Base-by-base conservation (phyloP, 2,888 invertebrate species). In the Sarcophaga rosellei region DNA sequence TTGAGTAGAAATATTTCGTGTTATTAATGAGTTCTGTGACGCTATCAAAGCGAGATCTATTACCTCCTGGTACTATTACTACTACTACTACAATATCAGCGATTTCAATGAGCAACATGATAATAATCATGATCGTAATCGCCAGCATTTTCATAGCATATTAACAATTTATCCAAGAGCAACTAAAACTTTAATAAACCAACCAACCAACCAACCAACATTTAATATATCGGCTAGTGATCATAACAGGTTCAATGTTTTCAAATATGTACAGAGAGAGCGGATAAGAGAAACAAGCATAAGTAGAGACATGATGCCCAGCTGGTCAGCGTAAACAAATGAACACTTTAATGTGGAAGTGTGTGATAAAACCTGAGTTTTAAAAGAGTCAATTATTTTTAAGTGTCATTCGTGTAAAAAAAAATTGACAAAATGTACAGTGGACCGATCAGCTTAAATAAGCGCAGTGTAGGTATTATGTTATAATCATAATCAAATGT, bases 1-100 rank as follows among this genome's bases (percentile, higher is more conserved):
- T 86, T 84, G 78, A 81, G 84, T 84, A 84, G 86, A 84, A 84
- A 86, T 86, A 86, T 81, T 86, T 86, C 77, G 86, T 86, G 86
- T 86, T 84, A 86, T 84, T 86, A 86, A 86, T 86, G 86, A 78
- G 84, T 81, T 81, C 81, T 84, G 65, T 75, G 81, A 78, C 81
- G 78, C 78, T 86, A 86, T 86, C 86, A 84, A 61, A 84, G 47
- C 47, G 21, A 70, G 75, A 86, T 86, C 86, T 84, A 84, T 81
- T 72, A 79, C 77, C 35, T 35, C 35, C 35, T 35, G 1, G 8
- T 35, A 35, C 35, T n/a, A 23, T 8, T 72, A 61, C 21, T 65
- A 72, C 75, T 25, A 70, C 72, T 65, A 72, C 25, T 59, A 66
- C 76, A 63, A 25, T 82, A 76, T 69, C 45, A 70, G 62, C 68